Conservation (phyloP, 2,113 vertebrate species). For the Numenius arquata region DNA sequence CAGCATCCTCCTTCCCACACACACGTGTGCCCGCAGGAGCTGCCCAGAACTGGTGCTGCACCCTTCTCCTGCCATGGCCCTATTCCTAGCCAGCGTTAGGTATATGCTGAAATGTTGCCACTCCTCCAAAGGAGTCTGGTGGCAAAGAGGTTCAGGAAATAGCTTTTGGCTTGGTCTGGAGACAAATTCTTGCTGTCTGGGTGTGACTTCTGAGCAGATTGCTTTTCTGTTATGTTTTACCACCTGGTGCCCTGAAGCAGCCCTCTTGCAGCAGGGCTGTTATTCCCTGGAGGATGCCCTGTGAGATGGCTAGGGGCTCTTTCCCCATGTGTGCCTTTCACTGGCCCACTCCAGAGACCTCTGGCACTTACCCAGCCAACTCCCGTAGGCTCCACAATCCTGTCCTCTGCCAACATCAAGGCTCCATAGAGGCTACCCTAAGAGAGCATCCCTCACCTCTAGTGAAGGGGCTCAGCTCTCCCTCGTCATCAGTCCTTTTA, state of each 20-base stretch:
- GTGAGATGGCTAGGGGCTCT: background rate
- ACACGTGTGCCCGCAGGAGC: background rate
- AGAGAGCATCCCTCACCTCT: background rate
- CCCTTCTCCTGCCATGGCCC: background rate
- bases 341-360: background rate
- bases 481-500: background rate
- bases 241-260: background rate
- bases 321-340: background rate
- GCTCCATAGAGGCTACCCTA: background rate
- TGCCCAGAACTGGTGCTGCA: background rate
- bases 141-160: background rate
- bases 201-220: background rate
- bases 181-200: background rate
- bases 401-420: background rate
- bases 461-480: background rate
- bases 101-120: background rate
- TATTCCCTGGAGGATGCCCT: background rate
- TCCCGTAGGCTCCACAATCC: background rate
- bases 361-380: background rate
- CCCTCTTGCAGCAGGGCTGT: background rate
- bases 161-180: background rate
- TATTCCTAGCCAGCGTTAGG: fast-evolving
- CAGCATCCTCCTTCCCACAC: background rate
- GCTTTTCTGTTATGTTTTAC: background rate
- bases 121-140: background rate